These are phyloP conservation scores for Xenopus petersii DNA, from an alignment of 2,797 vertebrate species.

Conservation along the genomic window DNA sequence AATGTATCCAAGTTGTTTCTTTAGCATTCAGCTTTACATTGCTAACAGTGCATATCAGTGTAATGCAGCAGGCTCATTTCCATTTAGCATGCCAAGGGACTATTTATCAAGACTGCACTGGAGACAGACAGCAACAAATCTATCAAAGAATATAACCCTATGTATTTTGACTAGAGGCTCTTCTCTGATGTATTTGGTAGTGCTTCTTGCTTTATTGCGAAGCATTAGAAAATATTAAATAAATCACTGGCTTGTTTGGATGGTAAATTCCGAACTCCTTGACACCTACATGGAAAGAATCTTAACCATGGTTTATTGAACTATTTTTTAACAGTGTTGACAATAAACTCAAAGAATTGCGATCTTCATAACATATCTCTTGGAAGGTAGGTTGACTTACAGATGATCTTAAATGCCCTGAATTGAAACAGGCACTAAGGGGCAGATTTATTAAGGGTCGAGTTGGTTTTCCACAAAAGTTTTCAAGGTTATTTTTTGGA, in stretches of 20 bases:
- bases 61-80: background rate
- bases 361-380: background rate
- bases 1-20: conserved; percentile 5
- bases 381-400: background rate
- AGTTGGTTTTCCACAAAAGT: too few species aligned
- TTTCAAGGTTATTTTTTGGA: too few species aligned
- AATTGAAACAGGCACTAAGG: too few species aligned
- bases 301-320: conserved; percentile 9
- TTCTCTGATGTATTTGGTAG: conserved; percentile 35
- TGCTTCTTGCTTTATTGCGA: conserved; percentile 27
- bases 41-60: background rate
- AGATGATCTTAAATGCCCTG: too few species aligned
- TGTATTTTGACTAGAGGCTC: conserved; percentile 30
- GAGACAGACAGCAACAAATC: conserved; percentile 32
- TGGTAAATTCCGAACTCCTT: conserved; percentile 18
- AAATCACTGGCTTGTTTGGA: conserved; percentile 41
- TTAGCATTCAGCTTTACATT: background rate
- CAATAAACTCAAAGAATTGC: background rate
- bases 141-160: conserved; percentile 37
- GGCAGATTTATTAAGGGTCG: too few species aligned
- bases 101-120: conserved; percentile 19
- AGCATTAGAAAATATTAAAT: conserved; percentile 19
- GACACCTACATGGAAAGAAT: conserved; percentile 5
- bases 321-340: conserved; percentile 4
- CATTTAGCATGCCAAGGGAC: conserved; percentile 15